phyloP scores from a whole-genome alignment of 2,888 invertebrate species.

The Macaria liturata region DNA sequence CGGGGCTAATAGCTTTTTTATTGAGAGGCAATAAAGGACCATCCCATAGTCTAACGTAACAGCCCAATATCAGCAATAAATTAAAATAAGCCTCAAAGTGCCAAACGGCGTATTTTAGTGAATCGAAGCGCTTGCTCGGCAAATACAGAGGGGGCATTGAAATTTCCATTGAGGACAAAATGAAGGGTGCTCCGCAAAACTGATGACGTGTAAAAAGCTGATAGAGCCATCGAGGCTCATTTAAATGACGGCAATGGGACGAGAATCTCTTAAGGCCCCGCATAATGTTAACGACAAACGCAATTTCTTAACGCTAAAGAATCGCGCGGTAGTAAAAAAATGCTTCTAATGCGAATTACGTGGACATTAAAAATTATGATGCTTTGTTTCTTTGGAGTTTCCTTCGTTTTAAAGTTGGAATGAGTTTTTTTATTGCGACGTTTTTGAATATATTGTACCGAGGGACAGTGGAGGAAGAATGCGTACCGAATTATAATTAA shows the following conservation, averaged over 20 bases:
- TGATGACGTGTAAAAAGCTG: constrained; percentile 76
- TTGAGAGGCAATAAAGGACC: constrained; percentile 1
- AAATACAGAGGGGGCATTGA: constrained; percentile 53
- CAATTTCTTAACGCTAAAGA: constrained; percentile 17
- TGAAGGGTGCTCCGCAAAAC: constrained; percentile 68
- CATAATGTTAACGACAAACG: constrained; percentile 43
- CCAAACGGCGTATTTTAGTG: constrained; percentile 45
- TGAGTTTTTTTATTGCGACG: constrained; percentile 12
- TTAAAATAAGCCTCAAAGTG: constrained; percentile 24
- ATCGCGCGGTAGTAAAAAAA: constrained; percentile 10
- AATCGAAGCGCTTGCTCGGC: constrained; percentile 56
- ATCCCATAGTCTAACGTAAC: not conserved
- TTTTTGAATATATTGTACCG: constrained; percentile 1
- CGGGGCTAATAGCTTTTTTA: not conserved
- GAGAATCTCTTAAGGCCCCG: constrained; percentile 55
- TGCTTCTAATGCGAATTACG: constrained; percentile 5
- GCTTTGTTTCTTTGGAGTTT: constrained; percentile 14
- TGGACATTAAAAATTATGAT: constrained; percentile 10
- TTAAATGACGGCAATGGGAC: constrained; percentile 65
- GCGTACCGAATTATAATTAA: not conserved
- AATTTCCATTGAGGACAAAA: constrained; percentile 65
- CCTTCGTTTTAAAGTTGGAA: constrained; percentile 9
- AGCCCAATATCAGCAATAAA: constrained; percentile 28
- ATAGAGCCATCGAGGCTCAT: constrained; percentile 72
- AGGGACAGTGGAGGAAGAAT: constrained; percentile 1